A percentile compares a stretch with the other conserved stretches of the same genome.
phyloP scores from a whole-genome alignment of 2,888 invertebrate species.

The Drosophila fungiperda region DNA sequence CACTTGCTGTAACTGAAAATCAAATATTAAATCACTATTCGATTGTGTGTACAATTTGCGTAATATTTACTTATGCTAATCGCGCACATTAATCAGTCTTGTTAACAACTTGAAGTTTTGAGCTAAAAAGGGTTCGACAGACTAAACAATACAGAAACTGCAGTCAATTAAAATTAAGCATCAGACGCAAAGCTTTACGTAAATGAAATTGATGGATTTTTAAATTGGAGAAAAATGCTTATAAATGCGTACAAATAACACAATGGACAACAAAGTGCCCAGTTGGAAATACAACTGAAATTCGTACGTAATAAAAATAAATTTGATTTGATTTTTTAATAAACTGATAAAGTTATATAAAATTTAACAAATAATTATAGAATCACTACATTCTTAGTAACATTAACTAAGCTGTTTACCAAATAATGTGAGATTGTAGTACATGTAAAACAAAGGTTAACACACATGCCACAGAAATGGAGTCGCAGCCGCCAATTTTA shows the following conservation, averaged over 20 bases:
- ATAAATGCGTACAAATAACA: conserved; percentile 29
- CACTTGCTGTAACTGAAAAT: conserved; percentile 54
- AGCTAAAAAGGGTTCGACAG: conserved; percentile 32
- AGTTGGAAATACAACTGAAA: conserved; percentile 34
- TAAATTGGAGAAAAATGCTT: conserved; percentile 48
- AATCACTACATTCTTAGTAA: too few relatives aligned
- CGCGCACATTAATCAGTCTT: conserved; percentile 73
- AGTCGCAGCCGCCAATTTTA: conserved; percentile 25
- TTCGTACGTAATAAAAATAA: neutral
- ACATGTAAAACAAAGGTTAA: conserved; percentile 35
- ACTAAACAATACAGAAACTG: conserved; percentile 22
- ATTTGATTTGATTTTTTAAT: neutral
- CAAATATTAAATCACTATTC: conserved; percentile 65
- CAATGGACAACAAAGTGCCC: conserved; percentile 17
- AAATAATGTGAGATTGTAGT: neutral
- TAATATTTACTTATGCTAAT: conserved; percentile 79
- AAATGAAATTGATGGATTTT: conserved; percentile 67
- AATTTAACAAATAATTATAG: neutral
- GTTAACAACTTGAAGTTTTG: conserved; percentile 51
- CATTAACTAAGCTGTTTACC: neutral
- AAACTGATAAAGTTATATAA: neutral
- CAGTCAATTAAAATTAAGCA: conserved; percentile 15
- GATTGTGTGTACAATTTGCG: conserved; percentile 61
- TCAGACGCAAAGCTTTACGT: conserved; percentile 2
- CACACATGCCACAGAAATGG: conserved; percentile 59